A percentile compares a stretch with the other conserved stretches of the same genome.
Conservation (phyloP, 2,113 vertebrate genomes). For the Callionymus lyra region DNA sequence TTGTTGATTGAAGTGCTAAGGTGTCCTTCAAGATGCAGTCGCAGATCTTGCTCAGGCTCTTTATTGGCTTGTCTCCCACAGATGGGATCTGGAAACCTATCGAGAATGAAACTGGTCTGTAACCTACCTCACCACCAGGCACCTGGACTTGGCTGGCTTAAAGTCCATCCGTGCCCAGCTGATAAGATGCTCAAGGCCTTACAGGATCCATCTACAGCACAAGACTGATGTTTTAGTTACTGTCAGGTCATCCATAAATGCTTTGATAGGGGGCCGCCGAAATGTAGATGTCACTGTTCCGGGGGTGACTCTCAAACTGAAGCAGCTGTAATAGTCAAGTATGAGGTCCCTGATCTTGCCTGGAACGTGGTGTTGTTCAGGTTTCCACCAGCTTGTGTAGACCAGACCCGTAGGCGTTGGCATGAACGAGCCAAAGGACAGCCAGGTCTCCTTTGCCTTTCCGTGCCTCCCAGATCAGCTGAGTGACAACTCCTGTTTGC, state of each 20-base stretch:
- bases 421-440: background rate
- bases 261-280: background rate
- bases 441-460: background rate
- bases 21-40: background rate
- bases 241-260: background rate
- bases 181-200: background rate
- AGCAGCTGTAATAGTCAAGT: background rate
- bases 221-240: background rate
- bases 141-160: background rate
- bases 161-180: background rate
- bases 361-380: background rate
- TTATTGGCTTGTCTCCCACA: background rate
- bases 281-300: background rate
- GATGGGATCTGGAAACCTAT: background rate
- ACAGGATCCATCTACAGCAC: background rate
- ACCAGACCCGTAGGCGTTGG: background rate
- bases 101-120: background rate
- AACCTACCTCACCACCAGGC: background rate
- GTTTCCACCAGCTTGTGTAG: background rate
- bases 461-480: background rate
- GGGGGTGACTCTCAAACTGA: slow-evolving; percentile 1
- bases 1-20: background rate
- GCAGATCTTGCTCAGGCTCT: background rate
- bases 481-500: background rate
- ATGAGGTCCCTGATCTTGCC: background rate